Conservation (phyloP, 2,888 invertebrate genomes). For the Temnothorax rugatulus region DNA sequence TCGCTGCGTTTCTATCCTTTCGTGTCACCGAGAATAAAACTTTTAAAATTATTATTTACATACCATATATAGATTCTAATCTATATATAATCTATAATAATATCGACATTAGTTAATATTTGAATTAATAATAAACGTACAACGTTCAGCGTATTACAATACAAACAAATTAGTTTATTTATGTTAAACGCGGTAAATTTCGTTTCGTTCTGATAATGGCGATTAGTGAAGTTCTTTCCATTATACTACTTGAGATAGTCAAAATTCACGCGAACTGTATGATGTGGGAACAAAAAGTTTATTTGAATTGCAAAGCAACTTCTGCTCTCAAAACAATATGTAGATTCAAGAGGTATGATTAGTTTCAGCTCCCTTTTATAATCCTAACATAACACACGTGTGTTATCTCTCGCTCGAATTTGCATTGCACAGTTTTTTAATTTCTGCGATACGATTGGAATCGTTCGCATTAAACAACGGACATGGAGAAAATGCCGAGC, state of each 20-base stretch:
- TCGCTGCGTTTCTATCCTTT: not conserved
- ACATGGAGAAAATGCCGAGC: not conserved
- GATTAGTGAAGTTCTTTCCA: not conserved
- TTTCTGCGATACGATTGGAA: not conserved
- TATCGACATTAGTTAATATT: not conserved
- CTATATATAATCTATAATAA: not conserved
- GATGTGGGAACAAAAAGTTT: constrained; percentile 11
- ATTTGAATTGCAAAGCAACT: constrained; percentile 46
- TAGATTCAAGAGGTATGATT: constrained; percentile 30
- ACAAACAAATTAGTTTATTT: constrained; percentile 1
- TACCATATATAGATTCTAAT: not conserved
- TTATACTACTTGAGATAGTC: constrained; percentile 14
- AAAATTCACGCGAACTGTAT: constrained; percentile 34
- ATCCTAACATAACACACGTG: constrained; percentile 33
- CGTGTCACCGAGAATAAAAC: not conserved
- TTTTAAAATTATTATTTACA: not conserved
- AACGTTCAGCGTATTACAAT: not conserved
- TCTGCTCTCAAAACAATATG: constrained; percentile 27
- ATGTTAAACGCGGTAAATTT: not conserved
- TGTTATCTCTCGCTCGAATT: constrained; percentile 23
- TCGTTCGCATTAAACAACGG: not conserved
- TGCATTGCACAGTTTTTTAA: constrained; percentile 13
- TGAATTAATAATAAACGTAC: not conserved
- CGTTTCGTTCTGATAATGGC: not conserved
- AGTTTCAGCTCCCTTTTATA: constrained; percentile 36